Base-by-base conservation (phyloP, 2,797 vertebrate genomes). In the Mallotus villosus region DNA sequence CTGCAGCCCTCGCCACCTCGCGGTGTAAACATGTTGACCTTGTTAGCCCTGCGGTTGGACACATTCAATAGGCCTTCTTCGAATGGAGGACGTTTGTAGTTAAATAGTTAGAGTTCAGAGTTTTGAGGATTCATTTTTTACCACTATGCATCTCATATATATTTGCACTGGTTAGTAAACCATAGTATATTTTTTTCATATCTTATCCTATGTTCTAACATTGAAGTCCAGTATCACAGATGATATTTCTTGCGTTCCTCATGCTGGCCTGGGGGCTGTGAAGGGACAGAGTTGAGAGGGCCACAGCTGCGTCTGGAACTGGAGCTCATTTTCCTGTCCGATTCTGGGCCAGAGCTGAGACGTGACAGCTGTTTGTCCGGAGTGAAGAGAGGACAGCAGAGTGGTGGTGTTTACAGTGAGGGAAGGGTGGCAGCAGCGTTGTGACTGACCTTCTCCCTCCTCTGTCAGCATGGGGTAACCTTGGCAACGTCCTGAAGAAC, bases 401-500 rank as follows among this genome's bases (percentile, higher is more conserved):
- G 46, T 19, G 17, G 46, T 19, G 17, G 12, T 12, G 55, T n/a
- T 37, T 34, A 46, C 41, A 46, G 29, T 34, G 49, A 29, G 51
- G 21, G 62, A 60, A 60, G 65, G 59, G 55, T 4, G 6, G 25
- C 22, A 4, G 59, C 63, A 34, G 27, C 34, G 81, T 78, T 77
- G 51, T n/a, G 49, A 76, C 75, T 85, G 59, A 78, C 71, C 27
- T 73, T 70, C 81, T 80, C 92, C 63, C 57, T 83, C 69, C 84
- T 84, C 83, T 85, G 82, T 73, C 94, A 99, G 98, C 98, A 21
- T 99, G 98, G 98, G 97, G 98, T 79, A 99, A 99, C 93, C 96
- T 99, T 79, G 98, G 97, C 90, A 99, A 99, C 85, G 97, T 99
- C 86, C 92, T 99, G 86, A 99, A 99, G 93, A 99, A 97, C 94